Base-by-base conservation (phyloP, 2,113 vertebrate species). In the Tichodroma muraria region DNA sequence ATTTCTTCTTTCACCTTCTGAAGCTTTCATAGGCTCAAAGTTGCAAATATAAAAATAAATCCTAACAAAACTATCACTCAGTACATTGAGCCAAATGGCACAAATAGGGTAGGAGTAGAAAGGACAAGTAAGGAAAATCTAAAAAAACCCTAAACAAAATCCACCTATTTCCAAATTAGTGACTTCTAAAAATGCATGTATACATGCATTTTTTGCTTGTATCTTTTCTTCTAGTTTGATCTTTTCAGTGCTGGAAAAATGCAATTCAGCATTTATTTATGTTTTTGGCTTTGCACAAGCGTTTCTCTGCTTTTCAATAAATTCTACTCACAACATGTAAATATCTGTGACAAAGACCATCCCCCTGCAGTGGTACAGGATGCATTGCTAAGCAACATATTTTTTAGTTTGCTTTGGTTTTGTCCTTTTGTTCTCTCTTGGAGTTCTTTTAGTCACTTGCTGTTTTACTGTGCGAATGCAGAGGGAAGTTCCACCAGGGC, bases 311-410 rank as follows among this genome's bases (percentile, higher is more conserved):
- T 87, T 91, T 93, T 92, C 77, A 69, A 44, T 45, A 75, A 87
- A 81, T 61, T 57, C 50, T 57, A 7, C 82, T 88, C 37, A 35
- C 65, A 89, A 68, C 57, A 87, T 37, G 40, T 94, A 94, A 91
- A 92, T 89, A 92, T 84, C 20, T 78, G 60, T 84, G 73, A 53
- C 80, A 93, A 95, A 94, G 91, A 92, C 45, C 63, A 69, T 85
- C 31, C 35, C 65, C 57, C 71, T 56, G 56, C 76, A 88, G 82
- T 85, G 63, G 65, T 50, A 76, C 45, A 94, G 54, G 73, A 76
- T 65, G 57, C 57, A 96, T 61, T 87, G 45, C 83, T 87, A 93
- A 81, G 84, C 73, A 90, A 85, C 49, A 42, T 76, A 76, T 84
- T 92, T 92, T 90, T 86, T 76, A 71, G 45, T 76, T 89, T 82